Base-by-base conservation (phyloP, 92 coral and sea anemone genomes). In the Pocillopora meandrina region DNA sequence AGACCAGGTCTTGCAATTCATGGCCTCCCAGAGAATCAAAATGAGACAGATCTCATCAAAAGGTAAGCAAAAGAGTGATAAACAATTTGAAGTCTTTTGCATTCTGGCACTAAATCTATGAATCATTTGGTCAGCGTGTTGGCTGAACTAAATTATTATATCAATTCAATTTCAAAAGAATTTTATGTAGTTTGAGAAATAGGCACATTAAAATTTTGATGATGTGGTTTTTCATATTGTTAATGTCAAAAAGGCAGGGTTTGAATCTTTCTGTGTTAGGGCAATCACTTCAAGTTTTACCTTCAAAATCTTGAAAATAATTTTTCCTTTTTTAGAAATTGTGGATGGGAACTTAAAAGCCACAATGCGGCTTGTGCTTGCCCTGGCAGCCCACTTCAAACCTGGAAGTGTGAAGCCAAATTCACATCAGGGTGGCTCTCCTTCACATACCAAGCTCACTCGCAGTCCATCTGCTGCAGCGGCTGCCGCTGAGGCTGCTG, bases 401-500 rank as follows among this genome's bases (percentile, higher is more conserved):
- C 99, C 99, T 31, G 95, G 98, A 61, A 97, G 99, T 84, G 98
- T 97, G 34, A 92, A 94, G 71, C 93, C 90, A 69, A 58, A 91
- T 12, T 77, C 88, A 26, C 93, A 89, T 73, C 89, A 82, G 65
- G 71, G 88, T 61, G 75, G 86, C 16, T 74, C 93, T 17, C 83
- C 92, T 10, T 77, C 84, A 16, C 87, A 87, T 59, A 82, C 80
- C 34, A 93, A 93, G 83, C 89, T 97, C 42, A 77, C 93, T 1
- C 87, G 99, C 75, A 90, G 98, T 59, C 98, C 98, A 12, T 97
- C 99, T 26, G 95, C 99, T 79, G 98, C 98, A 23, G 98, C 99
- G 49, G 98, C 95, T 78, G 99, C 99, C 26, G 98, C 99, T 31
- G 97, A 94, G 67, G 99, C 99, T 36, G 99, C 99, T 52, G 99